These are phyloP conservation scores for Lytechinus pictus DNA, from an alignment of 35 echinoderm and acorn worm species.

Conservation along the genomic window DNA sequence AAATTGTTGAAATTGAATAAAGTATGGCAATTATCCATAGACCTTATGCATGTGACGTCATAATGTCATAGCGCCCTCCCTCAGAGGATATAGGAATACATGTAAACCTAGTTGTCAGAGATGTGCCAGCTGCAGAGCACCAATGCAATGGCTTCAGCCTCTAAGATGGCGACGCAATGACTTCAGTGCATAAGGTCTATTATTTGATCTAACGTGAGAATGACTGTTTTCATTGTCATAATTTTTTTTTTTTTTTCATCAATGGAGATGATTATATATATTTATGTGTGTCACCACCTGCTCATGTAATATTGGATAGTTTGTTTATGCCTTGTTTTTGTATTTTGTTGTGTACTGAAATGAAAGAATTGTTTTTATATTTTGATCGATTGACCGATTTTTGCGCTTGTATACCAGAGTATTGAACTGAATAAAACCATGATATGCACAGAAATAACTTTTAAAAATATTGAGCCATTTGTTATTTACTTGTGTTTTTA, in stretches of 20 bases:
- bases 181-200: too few relatives aligned
- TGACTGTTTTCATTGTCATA: neutral
- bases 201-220: neutral
- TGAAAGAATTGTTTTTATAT: neutral
- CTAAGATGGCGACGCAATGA: too few relatives aligned
- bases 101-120: too few relatives aligned
- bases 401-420: constrained; percentile 8
- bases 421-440: neutral
- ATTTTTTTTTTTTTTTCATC: neutral
- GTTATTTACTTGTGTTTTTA: too few relatives aligned
- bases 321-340: neutral
- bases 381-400: neutral
- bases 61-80: too few relatives aligned
- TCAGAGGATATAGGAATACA: too few relatives aligned
- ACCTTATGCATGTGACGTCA: neutral
- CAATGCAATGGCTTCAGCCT: too few relatives aligned
- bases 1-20: neutral
- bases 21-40: neutral
- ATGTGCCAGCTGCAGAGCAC: too few relatives aligned
- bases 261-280: neutral
- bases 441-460: neutral
- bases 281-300: neutral
- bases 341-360: neutral
- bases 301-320: neutral
- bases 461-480: neutral